These are phyloP conservation scores for Bhutanitis thaidina DNA, from an alignment of 2,888 invertebrate genomes.

Conservation along the genomic window DNA sequence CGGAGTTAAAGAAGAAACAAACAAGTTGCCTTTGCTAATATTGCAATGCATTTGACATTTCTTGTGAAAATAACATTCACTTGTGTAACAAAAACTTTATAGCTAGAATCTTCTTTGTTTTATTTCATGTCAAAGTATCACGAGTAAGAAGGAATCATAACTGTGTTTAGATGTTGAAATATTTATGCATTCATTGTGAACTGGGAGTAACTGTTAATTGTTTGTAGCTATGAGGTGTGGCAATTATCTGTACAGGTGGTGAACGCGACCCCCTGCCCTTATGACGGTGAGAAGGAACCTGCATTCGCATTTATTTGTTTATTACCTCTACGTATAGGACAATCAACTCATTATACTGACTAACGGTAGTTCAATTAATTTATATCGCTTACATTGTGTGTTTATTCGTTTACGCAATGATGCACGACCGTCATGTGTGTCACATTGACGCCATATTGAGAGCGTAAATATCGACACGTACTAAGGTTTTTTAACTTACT, in stretches of 20 bases:
- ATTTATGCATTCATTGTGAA: conserved; percentile 49
- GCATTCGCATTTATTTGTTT: conserved; percentile 57
- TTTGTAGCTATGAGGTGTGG: conserved; percentile 53
- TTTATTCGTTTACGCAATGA: conserved; percentile 20
- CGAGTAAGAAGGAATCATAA: too few relatives aligned
- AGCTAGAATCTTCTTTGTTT: too few relatives aligned
- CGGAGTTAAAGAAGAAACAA: too few relatives aligned
- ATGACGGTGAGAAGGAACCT: conserved; percentile 32
- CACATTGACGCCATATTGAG: conserved; percentile 40
- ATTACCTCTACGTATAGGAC: conserved; percentile 49
- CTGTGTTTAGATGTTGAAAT: too few relatives aligned
- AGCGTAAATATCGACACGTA: conserved; percentile 31
- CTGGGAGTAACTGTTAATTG: conserved; percentile 56
- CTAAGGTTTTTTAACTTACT: conserved; percentile 27
- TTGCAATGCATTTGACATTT: too few relatives aligned
- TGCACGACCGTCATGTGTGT: conserved; percentile 31
- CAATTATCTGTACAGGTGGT: conserved; percentile 74
- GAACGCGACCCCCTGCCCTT: conserved; percentile 68
- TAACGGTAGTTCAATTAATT: conserved; percentile 39
- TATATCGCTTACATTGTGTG: conserved; percentile 33
- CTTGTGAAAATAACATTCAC: too few relatives aligned
- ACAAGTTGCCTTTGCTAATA: too few relatives aligned
- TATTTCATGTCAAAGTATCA: too few relatives aligned
- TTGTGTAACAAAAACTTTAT: too few relatives aligned
- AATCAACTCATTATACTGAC: conserved; percentile 35